Base-by-base conservation (phyloP, 2,797 vertebrate species). In the Amblyopsis hoosieri region DNA sequence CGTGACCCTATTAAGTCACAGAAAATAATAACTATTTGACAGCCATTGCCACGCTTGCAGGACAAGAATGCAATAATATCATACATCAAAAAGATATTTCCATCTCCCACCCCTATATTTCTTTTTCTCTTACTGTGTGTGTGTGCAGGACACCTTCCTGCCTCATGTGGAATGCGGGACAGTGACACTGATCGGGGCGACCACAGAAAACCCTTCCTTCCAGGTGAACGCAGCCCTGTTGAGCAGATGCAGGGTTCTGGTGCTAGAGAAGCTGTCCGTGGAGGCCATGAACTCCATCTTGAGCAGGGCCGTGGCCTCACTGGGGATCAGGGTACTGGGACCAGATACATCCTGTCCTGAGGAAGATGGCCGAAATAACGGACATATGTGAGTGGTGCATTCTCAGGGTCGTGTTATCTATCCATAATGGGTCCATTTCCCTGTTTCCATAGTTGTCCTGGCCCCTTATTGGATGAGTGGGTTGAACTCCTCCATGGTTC, bases 181-280 rank as follows among this genome's bases (percentile, higher is more conserved):
- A 0, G 80, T 99, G 67, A 99, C 95, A 4, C 91, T 99, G 84
- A 97, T 99, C 42, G 97, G 98, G 49, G 97, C 97, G 0, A 99
- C 97, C 77, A 99, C 97, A 0, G 97, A 99, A 86, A 99, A 98
- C 80, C 97, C 97, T 37, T 99, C 98, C 64, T 99, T 99, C 87
- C 96, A 99, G 90, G 96, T 99, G 71, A 99, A 98, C 0, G 90
- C 94, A 0, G 98, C 97, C 15, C 90, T 99, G 59, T 90, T 99
- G 75, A 99, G 98, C 88, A 93, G 98, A 0, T 99, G 97, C 79
- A 90, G 94, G 13, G 97, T 99, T 77, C 92, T 99, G 10, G 97
- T 98, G 57, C 91, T 99, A 68, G 95, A 98, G 89, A 97, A 94
- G 81, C 93, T 99, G 54, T 96, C 95, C 0, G 94, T 94, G 33